A percentile compares a stretch with the other conserved stretches of the same genome.
phyloP scores from a whole-genome alignment of 1,140 invertebrate genomes.

The Trichonephila inaurata region DNA sequence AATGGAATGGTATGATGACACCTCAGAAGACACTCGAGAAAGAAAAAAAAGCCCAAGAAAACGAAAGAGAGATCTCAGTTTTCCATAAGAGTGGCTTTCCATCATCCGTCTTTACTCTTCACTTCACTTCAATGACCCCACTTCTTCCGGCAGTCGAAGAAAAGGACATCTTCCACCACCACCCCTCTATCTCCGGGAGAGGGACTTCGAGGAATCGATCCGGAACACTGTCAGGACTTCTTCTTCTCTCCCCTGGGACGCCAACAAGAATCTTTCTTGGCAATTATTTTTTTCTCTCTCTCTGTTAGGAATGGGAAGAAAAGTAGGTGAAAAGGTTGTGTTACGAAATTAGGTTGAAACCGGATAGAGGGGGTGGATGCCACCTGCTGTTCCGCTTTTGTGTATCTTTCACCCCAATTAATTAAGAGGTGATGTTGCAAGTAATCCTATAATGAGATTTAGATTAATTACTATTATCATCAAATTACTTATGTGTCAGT shows the following conservation, averaged over 20 bases:
- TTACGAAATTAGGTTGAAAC: neutral
- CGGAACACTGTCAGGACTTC: neutral
- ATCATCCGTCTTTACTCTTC: slow-evolving; percentile 52
- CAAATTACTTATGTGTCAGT: no score
- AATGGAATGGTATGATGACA: neutral
- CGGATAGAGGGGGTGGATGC: neutral
- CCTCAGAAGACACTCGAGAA: neutral
- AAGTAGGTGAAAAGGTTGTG: neutral
- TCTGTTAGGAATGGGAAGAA: neutral
- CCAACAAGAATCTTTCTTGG: neutral
- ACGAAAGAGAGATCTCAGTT: slow-evolving; percentile 54
- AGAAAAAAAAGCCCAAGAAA: neutral
- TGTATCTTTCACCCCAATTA: neutral
- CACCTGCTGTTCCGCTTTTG: neutral
- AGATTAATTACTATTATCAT: no score
- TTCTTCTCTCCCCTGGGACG: neutral
- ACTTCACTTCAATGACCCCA: slow-evolving; percentile 43
- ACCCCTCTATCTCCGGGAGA: neutral
- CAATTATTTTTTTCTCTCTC: neutral
- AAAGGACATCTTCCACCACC: neutral
- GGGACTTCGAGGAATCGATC: neutral
- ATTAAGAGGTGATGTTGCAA: no score
- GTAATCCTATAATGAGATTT: no score
- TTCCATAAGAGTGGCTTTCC: slow-evolving; percentile 62
- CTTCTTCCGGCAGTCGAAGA: slow-evolving; percentile 31